These are phyloP conservation scores for Ectemnius continuus DNA, from an alignment of 2,888 invertebrate species.

Conservation along the genomic window DNA sequence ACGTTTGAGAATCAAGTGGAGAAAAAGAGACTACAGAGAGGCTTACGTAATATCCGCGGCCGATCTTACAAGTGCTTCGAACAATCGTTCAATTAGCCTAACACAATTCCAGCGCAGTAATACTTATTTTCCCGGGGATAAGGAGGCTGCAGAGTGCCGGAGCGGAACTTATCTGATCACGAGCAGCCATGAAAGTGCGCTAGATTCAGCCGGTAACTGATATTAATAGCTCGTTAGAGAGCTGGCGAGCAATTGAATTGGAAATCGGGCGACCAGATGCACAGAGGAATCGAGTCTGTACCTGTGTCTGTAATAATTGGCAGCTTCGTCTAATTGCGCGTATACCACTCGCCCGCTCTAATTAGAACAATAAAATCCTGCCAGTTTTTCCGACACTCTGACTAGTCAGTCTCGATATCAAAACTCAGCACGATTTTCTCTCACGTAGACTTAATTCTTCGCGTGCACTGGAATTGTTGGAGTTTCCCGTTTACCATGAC, in stretches of 20 bases:
- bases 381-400: constrained; percentile 14
- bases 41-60: constrained; percentile 18
- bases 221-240: constrained; percentile 46
- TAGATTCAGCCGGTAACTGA: constrained; percentile 37
- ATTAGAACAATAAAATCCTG: constrained; percentile 47
- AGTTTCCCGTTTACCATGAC: too few species aligned
- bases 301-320: too few species aligned
- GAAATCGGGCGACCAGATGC: constrained; percentile 36
- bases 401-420: background rate
- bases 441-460: background rate
- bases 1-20: background rate
- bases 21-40: background rate
- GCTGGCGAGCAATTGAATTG: constrained; percentile 43
- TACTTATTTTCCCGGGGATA: too few species aligned
- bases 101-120: constrained; percentile 10
- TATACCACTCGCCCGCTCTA: constrained; percentile 13
- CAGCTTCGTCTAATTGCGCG: too few species aligned
- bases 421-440: constrained; percentile 38
- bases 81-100: constrained; percentile 27
- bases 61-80: constrained; percentile 2
- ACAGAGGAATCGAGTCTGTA: background rate
- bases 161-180: constrained; percentile 39
- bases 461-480: too few species aligned
- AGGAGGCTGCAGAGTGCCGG: background rate
- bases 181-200: constrained; percentile 33